Evolutionary conservation across 1,140 invertebrate species (phyloP), one percentile per base, ranked within the genome.

Genomic region (Polyergus mexicanus): DNA sequence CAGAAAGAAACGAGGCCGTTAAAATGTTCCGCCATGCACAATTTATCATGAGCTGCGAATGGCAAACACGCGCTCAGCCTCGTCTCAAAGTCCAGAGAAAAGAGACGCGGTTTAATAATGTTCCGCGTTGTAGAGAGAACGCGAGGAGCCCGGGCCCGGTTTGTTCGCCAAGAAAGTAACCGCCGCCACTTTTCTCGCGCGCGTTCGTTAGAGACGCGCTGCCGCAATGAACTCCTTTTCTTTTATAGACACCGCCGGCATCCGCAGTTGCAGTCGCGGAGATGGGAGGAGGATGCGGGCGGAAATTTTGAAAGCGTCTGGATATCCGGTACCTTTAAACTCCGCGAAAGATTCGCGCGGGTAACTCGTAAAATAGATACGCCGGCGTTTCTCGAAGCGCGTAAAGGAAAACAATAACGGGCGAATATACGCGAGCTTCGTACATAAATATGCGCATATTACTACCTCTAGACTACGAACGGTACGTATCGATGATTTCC

Each of bases 21-120:
- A 93, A 93, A 93, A 93, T 92, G 91, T 93, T 93, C 92, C 93
- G 92, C 93, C 91, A 91, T 93, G 93, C 93, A 92, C 93, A 93
- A 93, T 93, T 93, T 93, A 92, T 92, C 92, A 92, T 92, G 91
- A 91, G 88, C 93, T 91, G 86, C 88, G 90, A 92, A 91, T 88
- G 89, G 91, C 90, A 89, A 92, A 84, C 89, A 89, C 86, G 91
- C 86, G 86, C 83, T 85, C 60, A 84, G 86, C 80, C 84, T 90
- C 89, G 89, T 89, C 86, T 87, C 91, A 91, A 93, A 93, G 91
- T 92, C 87, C 77, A 86, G 92, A 88, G 87, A 91, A 87, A 92
- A 88, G 89, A 85, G 88, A 86, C 89, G 87, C 76, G 88, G 90
- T 91, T 93, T 92, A 92, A 93, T 91, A 91, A 90, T 92, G 89